phyloP scores from a whole-genome alignment of 2,888 invertebrate genomes.

The Mimas tiliae region DNA sequence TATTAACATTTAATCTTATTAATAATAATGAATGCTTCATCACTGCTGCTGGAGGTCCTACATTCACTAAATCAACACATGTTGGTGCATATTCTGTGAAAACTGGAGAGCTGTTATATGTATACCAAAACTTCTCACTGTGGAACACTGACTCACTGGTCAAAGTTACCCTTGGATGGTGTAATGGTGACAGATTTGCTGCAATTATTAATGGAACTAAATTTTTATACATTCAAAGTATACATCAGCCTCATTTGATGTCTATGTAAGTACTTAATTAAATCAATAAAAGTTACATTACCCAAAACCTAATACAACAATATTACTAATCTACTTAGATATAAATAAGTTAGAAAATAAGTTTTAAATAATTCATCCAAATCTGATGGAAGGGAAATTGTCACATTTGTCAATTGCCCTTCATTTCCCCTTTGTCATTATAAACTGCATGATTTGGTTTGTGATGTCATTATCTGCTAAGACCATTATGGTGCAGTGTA shows the following conservation, averaged over 20 bases:
- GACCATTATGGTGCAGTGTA: too few relatives aligned
- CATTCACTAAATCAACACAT: constrained; percentile 38
- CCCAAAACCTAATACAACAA: too few relatives aligned
- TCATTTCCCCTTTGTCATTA: too few relatives aligned
- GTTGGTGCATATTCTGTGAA: constrained; percentile 60
- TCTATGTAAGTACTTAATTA: constrained; percentile 56
- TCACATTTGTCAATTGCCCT: too few relatives aligned
- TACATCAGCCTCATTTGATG: constrained; percentile 59
- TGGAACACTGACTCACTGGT: constrained; percentile 52
- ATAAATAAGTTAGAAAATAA: too few relatives aligned
- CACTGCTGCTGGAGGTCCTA: constrained; percentile 39
- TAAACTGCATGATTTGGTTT: too few relatives aligned
- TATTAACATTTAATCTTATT: constrained; percentile 70
- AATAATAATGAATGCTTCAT: constrained; percentile 69
- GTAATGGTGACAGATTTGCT: constrained; percentile 67
- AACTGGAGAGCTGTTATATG: constrained; percentile 57
- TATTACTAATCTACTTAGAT: too few relatives aligned
- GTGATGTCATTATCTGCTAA: too few relatives aligned
- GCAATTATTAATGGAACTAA: constrained; percentile 72
- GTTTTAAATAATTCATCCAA: too few relatives aligned
- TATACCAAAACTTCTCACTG: constrained; percentile 43
- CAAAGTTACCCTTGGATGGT: constrained; percentile 69
- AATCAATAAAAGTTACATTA: too few relatives aligned
- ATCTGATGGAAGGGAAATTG: too few relatives aligned
- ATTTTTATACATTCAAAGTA: constrained; percentile 66